Evolutionary conservation across 2,888 invertebrate genomes (phyloP).

Genomic region (Nesidiocoris tenuis): DNA sequence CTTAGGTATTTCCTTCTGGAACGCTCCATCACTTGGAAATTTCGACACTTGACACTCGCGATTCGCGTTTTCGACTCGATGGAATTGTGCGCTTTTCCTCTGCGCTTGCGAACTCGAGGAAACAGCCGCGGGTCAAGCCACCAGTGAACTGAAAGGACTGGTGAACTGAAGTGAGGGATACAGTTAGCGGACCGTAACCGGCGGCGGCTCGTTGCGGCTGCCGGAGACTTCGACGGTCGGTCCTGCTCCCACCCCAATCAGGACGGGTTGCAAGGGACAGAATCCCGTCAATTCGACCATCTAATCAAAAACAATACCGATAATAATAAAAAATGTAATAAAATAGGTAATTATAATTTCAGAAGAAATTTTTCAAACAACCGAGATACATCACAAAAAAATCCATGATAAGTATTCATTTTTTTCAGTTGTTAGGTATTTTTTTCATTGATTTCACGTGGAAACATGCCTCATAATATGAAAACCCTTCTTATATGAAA

Average conservation of each 20-base stretch:
- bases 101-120: not conserved
- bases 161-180: not conserved
- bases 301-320: too few species aligned
- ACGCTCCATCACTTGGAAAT: not conserved
- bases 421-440: too few species aligned
- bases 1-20: not conserved
- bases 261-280: not conserved
- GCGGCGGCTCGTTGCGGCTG: not conserved
- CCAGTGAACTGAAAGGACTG: not conserved
- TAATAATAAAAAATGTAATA: too few species aligned
- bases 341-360: too few species aligned
- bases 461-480: too few species aligned
- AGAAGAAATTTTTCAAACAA: too few species aligned
- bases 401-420: too few species aligned
- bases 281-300: not conserved
- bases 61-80: too few species aligned
- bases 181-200: slow-evolving; percentile 43
- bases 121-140: not conserved
- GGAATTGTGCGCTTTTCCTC: too few species aligned
- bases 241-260: not conserved
- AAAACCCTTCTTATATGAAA: too few species aligned
- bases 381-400: too few species aligned
- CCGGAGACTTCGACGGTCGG: not conserved
- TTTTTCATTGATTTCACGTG: too few species aligned
- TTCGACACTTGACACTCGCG: not conserved